Base-by-base conservation (phyloP, 2,113 vertebrate genomes). In the Rhagologus leucostigma region DNA sequence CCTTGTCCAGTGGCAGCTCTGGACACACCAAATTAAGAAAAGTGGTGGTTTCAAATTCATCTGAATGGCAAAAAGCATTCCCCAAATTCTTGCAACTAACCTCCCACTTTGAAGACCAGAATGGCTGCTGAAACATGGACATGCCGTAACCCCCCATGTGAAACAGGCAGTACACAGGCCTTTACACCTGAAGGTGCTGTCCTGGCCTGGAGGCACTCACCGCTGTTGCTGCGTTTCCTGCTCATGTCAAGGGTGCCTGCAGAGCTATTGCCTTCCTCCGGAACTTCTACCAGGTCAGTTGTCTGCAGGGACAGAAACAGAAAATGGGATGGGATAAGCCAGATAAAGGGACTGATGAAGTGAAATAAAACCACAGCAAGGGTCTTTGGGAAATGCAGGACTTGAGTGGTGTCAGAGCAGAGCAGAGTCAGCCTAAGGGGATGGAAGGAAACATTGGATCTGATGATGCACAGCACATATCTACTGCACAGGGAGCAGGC, bases 231-330 rank as follows among this genome's bases (percentile, higher is more conserved):
- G 95, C 98, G 98, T 84, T 99, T 99, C 95, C 99, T 98, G 63
- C 93, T 98, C 41, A 97, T 86, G 93, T 98, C 98, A 46, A 98
- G 97, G 30, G 96, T 96, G 23, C 98, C 98, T 97, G 97, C 97
- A 83, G 98, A 98, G 49, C 98, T 97, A 19, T 98, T 96, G 4
- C 95, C 97, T 96, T 99, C 99, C 95, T 99, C 99, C 0, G 98
- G 99, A 97, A 99, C 99, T 90, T 99, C 98, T 71, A 98, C 98
- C 77, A 99, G 97, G 93, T 99, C 99, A 74, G 98, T 98, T 57
- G 98, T 98, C 99, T 99, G 98, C 71, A 74, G 96, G 75, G 60
- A 96, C 56, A 98, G 62, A 92, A 76, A 71, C 19, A 68, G 76
- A 1, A 92, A 41, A 69, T 56, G 33, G 95, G 44, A 57, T 5